Conservation (phyloP, 92 coral and sea anemone genomes). For the Phenganax subtilis region DNA sequence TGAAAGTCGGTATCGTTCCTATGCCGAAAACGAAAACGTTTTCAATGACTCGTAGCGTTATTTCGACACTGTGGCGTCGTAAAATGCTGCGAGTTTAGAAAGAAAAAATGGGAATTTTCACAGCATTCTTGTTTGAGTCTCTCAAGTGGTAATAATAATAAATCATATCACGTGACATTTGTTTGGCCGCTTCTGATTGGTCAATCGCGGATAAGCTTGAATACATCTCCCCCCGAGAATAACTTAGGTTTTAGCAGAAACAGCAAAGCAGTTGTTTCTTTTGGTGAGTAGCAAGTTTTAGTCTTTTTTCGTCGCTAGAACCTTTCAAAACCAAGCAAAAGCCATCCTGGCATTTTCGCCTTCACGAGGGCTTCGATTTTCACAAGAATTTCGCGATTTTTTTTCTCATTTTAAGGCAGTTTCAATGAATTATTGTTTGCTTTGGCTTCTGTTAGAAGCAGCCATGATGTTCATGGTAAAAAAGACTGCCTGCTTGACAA, state of each 20-base stretch:
- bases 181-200: slow-evolving; percentile 36
- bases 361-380: slow-evolving; percentile 40
- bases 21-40: neutral
- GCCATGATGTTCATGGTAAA: slow-evolving; percentile 46
- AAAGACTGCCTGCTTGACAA: slow-evolving; percentile 35
- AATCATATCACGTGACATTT: slow-evolving; percentile 33
- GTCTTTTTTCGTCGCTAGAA: slow-evolving; percentile 37
- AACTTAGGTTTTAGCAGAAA: slow-evolving; percentile 41
- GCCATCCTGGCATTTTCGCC: slow-evolving; percentile 39
- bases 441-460: slow-evolving; percentile 35
- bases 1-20: neutral
- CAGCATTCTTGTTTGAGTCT: slow-evolving; percentile 19
- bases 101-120: slow-evolving; percentile 31
- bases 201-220: slow-evolving; percentile 29
- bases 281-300: slow-evolving; percentile 39
- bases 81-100: neutral
- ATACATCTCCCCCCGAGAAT: slow-evolving; percentile 40
- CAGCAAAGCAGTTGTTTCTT: slow-evolving; percentile 45
- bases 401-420: slow-evolving; percentile 36
- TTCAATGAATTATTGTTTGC: slow-evolving; percentile 40
- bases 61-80: neutral
- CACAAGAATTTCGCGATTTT: slow-evolving; percentile 34
- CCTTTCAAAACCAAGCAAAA: slow-evolving; percentile 39
- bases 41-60: neutral
- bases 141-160: slow-evolving; percentile 42